Conservation (phyloP, 2,113 vertebrate species). For the Brachyistius frenatus region DNA sequence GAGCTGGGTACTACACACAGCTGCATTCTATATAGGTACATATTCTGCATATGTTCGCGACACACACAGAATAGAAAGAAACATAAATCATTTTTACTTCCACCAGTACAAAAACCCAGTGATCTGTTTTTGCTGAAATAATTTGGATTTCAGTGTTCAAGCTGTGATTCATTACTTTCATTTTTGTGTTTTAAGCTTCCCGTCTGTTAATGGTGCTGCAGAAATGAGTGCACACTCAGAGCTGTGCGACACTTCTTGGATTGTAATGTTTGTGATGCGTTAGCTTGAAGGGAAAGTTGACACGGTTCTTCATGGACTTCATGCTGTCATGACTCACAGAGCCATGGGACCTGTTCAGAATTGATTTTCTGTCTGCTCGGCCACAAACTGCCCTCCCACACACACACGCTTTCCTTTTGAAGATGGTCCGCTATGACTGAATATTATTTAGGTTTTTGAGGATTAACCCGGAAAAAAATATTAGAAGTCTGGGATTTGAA, state of each 20-base stretch:
- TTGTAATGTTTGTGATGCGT: constrained; percentile 29
- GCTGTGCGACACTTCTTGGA: constrained; percentile 1
- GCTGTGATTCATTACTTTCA: constrained; percentile 39
- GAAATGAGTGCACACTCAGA: neutral
- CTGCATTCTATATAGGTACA: no score
- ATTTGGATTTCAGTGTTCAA: constrained; percentile 1
- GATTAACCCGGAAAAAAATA: constrained; percentile 32
- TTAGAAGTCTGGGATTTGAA: constrained; percentile 52
- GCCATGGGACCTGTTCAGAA: constrained; percentile 4
- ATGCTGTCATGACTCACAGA: no score
- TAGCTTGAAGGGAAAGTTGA: constrained; percentile 40
- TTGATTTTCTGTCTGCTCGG: constrained; percentile 33
- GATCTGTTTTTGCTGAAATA: neutral
- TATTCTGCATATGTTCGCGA: no score
- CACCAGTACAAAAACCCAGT: neutral
- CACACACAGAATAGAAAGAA: no score
- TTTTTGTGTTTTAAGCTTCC: neutral
- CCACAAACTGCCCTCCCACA: constrained; percentile 7
- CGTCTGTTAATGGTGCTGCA: neutral
- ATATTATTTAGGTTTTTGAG: constrained; percentile 29
- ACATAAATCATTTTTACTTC: no score
- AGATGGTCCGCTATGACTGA: neutral
- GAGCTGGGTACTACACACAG: no score
- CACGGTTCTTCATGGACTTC: constrained; percentile 1
- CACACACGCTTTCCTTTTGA: neutral